Evolutionary conservation across 2,797 vertebrate species (phyloP), one percentile per base, ranked within the genome.

Genomic region (Gymnothorax javanicus): DNA sequence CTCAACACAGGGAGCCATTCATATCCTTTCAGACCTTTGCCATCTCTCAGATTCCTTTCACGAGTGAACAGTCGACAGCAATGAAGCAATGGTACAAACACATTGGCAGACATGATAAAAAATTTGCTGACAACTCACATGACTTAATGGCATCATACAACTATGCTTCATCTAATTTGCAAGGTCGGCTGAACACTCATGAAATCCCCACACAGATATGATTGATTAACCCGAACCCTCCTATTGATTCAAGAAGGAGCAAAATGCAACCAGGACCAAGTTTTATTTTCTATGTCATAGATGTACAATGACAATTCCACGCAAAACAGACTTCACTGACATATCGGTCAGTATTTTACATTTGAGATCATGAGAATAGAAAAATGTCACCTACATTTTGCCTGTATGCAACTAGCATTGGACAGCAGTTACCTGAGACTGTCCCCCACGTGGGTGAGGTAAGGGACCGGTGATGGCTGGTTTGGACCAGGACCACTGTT

Each of bases 401-500:
- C 33, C 33, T 43, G 2, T 43, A 43, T 43, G 33, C 33, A 43
- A 43, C 33, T 43, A 43, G 33, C 33, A 43, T 43, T 43, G 64
- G 25, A 12, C 0, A 11, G 3, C 67, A 75, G 27, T 92, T 93
- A 99, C 99, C 96, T 99, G 99, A 84, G 98, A 99, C 88, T 99
- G 99, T 87, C 99, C 99, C 33, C 98, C 99, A 12, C 98, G 95
- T 0, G 98, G 98, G 91, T 99, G 98, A 79, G 99, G 99, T 82
- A 93, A 95, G 9, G 96, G 96, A 27, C 98, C 97, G 0, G 96
- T 95, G 92, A 98, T 96, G 89, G 91, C 91, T 0, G 98, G 98
- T 92, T 99, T 99, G 86, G 97, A 98, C 99, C 99, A 99, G 56
- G 97, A 96, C 99, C 98, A 99, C 93, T 99, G 98, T 92, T 99